Base-by-base conservation (phyloP, 2,797 vertebrate species). In the Propithecus deckenii region DNA sequence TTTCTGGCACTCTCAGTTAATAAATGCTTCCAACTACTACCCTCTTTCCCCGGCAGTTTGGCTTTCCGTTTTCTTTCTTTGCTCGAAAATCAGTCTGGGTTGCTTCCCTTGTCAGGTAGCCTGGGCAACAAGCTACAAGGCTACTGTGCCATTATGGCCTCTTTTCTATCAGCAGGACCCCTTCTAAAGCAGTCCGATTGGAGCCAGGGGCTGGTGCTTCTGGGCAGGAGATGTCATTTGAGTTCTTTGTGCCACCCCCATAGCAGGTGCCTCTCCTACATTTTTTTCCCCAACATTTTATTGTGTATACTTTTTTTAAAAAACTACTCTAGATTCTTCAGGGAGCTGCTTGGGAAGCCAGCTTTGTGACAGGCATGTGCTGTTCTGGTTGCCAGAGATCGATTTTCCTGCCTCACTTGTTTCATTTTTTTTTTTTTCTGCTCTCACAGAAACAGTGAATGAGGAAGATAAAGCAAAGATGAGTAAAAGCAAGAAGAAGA, bases 401-500 rank as follows among this genome's bases (percentile, higher is more conserved):
- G 5, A 4, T 46, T 50, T 86, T n/a, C 59, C n/a, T 78, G 25
- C 32, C 57, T 92, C 38, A 78, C 43, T 75, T 23, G 50, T 71
- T 95, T 92, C 1, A 15, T 28, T 95, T 92, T 97, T 38, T 97
- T 38, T 97, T 38, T 1, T n/a, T 2, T 65, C 18, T 97, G 83
- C 79, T 30, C 46, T 63, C 41, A 5, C 94, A 99, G 99, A 99
- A 98, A 98, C 99, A 79, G 99, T 99, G 38, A 99, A 99, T 0
- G 99, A 99, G 0, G 99, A 99, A 88, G 99, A 99, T 94, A 99
- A 99, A 97, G 98, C 99, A 97, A 99, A 99, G 98, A 98, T 99
- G 81, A 99, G 97, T 97, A 99, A 99, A 98, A 99, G 99, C 98
- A 99, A 99, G 98, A 99, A 99, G 98, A 99, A 99, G 97, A 99